Evolutionary conservation across 2,113 vertebrate genomes (phyloP).

Genomic region (Labeo rohita): DNA sequence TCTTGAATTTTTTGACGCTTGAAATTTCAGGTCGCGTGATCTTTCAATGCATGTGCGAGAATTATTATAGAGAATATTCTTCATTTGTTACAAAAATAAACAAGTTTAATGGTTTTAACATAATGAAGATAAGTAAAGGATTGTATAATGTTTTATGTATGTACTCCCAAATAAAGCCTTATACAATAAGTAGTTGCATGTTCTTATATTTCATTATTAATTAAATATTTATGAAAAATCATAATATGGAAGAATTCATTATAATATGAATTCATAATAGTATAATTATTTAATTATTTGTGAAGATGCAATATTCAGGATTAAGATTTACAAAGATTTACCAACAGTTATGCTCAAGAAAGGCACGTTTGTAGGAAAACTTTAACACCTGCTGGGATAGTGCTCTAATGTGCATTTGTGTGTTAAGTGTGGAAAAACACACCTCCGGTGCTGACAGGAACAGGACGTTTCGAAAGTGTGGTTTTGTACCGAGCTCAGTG

Average conservation of each 20-base stretch:
- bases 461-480: constrained; percentile 47
- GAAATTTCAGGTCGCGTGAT: too few relatives aligned
- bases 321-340: background rate
- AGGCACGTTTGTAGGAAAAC: background rate
- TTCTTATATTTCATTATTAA: too few relatives aligned
- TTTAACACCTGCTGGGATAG: background rate
- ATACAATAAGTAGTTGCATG: too few relatives aligned
- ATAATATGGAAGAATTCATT: background rate
- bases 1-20: background rate
- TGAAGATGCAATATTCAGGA: background rate
- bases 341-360: constrained; percentile 3
- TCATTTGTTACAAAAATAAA: background rate
- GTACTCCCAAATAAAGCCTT: too few relatives aligned
- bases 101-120: too few relatives aligned
- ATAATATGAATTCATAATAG: background rate
- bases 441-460: constrained; percentile 36
- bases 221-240: too few relatives aligned
- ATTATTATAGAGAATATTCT: background rate
- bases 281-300: background rate
- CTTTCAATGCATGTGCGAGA: background rate
- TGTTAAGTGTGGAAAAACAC: background rate
- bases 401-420: background rate
- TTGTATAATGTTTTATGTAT: too few relatives aligned
- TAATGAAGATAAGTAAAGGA: too few relatives aligned
- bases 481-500: constrained; percentile 39